phyloP scores from a whole-genome alignment of 2,797 vertebrate genomes.

The Hippopotamyrus pictus region DNA sequence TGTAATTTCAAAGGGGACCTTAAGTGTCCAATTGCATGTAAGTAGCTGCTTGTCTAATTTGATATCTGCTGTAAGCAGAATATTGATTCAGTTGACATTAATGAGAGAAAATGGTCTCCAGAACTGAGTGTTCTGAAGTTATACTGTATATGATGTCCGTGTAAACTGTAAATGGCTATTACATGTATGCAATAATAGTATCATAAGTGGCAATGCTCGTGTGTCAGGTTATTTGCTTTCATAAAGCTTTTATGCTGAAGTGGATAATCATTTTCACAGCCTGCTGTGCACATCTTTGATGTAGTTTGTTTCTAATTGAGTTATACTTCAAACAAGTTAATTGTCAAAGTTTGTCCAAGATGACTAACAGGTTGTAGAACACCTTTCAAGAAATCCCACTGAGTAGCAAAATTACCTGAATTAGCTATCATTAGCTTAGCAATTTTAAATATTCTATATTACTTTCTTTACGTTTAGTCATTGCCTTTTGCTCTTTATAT shows the following conservation, averaged over 20 bases:
- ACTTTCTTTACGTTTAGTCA: background rate
- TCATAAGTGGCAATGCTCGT: constrained; percentile 27
- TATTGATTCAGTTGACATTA: constrained; percentile 34
- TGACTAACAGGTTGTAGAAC: constrained; percentile 58
- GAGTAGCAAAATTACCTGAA: constrained; percentile 37
- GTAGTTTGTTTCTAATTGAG: constrained; percentile 39
- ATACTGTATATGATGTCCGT: constrained; percentile 26
- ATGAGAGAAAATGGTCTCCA: constrained; percentile 36
- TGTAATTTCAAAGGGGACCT: background rate
- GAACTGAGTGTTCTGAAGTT: constrained; percentile 28
- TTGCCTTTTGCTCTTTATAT: background rate
- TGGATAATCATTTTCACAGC: constrained; percentile 37
- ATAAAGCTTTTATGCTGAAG: constrained; percentile 41
- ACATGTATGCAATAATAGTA: constrained; percentile 33
- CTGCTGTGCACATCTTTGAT: constrained; percentile 42
- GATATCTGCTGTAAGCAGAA: constrained; percentile 17
- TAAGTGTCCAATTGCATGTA: background rate
- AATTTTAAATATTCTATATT: constrained; percentile 23
- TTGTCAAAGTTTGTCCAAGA: constrained; percentile 52
- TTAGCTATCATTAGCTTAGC: constrained; percentile 47
- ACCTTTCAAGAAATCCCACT: constrained; percentile 54
- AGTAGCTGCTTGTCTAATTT: background rate
- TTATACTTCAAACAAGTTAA: constrained; percentile 57
- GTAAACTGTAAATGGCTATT: constrained; percentile 35
- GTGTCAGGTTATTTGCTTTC: constrained; percentile 33